Conservation (phyloP, 2,797 vertebrate genomes). For the Enteromius argenteus region DNA sequence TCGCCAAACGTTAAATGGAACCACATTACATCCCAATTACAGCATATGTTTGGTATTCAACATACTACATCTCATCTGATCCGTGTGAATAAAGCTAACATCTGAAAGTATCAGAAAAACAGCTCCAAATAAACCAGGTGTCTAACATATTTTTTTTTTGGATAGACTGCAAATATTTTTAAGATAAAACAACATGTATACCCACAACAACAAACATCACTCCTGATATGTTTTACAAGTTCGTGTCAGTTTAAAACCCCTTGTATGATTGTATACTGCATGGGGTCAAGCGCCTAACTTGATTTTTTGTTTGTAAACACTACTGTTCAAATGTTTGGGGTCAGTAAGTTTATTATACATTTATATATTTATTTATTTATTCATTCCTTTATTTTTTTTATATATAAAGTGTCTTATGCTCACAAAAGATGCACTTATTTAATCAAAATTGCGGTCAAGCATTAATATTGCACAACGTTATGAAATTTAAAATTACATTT, state of each 20-base stretch:
- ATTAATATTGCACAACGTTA: neutral
- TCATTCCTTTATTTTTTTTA: neutral
- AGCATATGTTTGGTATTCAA: constrained; percentile 56
- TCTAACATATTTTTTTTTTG: neutral
- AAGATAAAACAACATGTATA: neutral
- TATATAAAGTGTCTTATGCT: neutral
- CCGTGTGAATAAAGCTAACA: constrained; percentile 50
- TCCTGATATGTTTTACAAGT: neutral
- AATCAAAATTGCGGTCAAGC: neutral
- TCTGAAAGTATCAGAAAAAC: neutral
- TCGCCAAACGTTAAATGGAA: constrained; percentile 59
- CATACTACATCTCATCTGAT: constrained; percentile 56
- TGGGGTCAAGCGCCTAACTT: neutral
- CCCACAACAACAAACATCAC: neutral
- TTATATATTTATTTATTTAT: no score
- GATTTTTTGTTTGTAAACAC: neutral
- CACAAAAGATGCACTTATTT: neutral
- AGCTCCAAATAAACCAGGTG: constrained; percentile 2
- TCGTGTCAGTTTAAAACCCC: neutral
- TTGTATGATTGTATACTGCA: neutral
- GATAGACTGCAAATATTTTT: neutral
- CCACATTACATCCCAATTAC: constrained; percentile 58
- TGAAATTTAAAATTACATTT: neutral
- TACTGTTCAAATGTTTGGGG: neutral
- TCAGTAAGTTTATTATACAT: neutral